Evolutionary conservation across 1,140 invertebrate species (phyloP).

Genomic region (Drosophila auraria): DNA sequence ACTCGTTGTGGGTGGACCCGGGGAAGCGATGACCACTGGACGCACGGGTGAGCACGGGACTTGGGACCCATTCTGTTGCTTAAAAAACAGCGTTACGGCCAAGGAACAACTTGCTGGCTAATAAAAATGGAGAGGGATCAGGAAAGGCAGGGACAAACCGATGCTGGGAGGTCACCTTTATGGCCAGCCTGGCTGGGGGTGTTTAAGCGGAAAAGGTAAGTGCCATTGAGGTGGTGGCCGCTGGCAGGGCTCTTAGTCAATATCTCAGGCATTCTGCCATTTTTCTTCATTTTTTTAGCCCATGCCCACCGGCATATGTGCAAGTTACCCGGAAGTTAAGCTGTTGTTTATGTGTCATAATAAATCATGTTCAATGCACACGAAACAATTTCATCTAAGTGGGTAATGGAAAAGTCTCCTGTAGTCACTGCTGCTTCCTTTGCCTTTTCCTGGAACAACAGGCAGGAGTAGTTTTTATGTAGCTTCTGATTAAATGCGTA

Average conservation of each 20-base stretch:
- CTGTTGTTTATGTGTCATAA: constrained; percentile 83
- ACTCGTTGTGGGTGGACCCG: constrained; percentile 37
- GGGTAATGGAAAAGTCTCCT: constrained; percentile 65
- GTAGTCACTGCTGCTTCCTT: constrained; percentile 9
- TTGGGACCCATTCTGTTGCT: constrained; percentile 38
- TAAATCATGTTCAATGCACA: constrained; percentile 83
- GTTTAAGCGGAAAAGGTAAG: constrained; percentile 81
- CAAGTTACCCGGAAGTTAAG: constrained; percentile 77
- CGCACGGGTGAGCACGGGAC: constrained; percentile 66
- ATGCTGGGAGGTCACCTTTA: constrained; percentile 52
- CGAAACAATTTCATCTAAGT: constrained; percentile 76
- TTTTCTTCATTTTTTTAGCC: constrained; percentile 75
- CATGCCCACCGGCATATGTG: constrained; percentile 23
- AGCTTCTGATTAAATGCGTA: constrained; percentile 1
- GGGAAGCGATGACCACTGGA: constrained; percentile 77
- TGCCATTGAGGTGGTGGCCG: constrained; percentile 48
- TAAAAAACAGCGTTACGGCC: constrained; percentile 67
- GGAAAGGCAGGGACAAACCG: constrained; percentile 38
- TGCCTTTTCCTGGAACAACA: constrained; percentile 5
- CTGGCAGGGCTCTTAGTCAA: constrained; percentile 72
- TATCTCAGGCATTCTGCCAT: constrained; percentile 75
- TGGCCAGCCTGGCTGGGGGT: constrained; percentile 60
- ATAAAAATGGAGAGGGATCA: constrained; percentile 50
- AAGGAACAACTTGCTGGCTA: constrained; percentile 74
- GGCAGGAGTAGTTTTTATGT: constrained; percentile 28